Base-by-base conservation (phyloP, 2,113 vertebrate genomes). In the Atlantisia rogersi region DNA sequence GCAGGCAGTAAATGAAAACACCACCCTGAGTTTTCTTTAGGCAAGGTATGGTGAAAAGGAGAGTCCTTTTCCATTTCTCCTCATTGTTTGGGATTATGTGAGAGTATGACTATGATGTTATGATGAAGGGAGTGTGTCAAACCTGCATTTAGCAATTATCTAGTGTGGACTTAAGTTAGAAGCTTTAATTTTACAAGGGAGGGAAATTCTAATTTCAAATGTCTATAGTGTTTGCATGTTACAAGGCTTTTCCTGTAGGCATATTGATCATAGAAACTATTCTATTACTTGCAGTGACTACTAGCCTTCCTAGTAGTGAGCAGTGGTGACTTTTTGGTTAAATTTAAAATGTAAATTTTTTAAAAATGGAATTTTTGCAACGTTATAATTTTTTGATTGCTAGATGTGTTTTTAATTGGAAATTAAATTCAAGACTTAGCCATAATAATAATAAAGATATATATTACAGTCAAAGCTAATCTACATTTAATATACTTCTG, bases 1-100 rank as follows among this genome's bases (percentile, higher is more conserved):
- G 6, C 13, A 79, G 26, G 4, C 19, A 68, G 15, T 39, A 65
- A 71, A 82, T 0, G 0, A 84, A 89, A 78, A 4, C 0, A 25
- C 29, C 55, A 65, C 2, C 2, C 5, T 40, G 42, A 50, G 15
- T 39, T 85, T 75, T 18, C 35, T 76, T 59, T 84, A 64, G 77
- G 22, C 2, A 31, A 12, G 1, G 11, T 18, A 35, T 12, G 8
- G 6, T 71, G 28, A 78, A 75, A 87, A 71, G 14, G 25, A 70
- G 16, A 29, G 1, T 29, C 71, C 24, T 70, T 78, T 65, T 10
- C 18, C 10, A 19, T 82, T 82, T 62, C 4, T 67, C 32, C 60
- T 86, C 7, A 11, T 31, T 76, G 13, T 5, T 12, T 73, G 35
- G 5, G 29, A 52, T 56, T 2, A 1, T 60, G 24, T 20, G 25